phyloP scores from a whole-genome alignment of 2,797 vertebrate species.

The Masticophis lateralis region DNA sequence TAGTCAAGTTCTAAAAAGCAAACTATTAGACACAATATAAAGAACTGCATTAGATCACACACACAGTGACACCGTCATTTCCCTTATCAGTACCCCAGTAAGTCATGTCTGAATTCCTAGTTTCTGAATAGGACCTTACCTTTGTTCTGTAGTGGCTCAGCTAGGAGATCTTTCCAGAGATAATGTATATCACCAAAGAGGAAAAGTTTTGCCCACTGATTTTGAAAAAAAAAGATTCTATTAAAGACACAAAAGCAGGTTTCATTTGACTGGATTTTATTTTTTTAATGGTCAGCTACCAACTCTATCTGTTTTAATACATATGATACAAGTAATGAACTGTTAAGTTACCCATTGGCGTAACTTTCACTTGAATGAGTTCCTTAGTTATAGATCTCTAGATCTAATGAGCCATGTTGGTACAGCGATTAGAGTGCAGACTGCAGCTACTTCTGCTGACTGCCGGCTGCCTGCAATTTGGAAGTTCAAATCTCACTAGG shows the following conservation, averaged over 20 bases:
- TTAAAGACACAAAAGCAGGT: background rate
- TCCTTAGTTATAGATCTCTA: too few relatives aligned
- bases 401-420: too few relatives aligned
- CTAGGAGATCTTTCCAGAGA: background rate
- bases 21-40: background rate
- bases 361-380: background rate
- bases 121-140: background rate
- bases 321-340: background rate
- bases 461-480: too few relatives aligned
- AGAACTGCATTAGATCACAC: background rate
- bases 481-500: too few relatives aligned
- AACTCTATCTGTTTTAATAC: background rate
- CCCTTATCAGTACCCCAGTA: background rate
- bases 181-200: background rate
- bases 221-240: background rate
- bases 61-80: background rate
- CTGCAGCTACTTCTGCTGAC: too few relatives aligned
- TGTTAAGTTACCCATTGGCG: background rate
- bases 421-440: too few relatives aligned
- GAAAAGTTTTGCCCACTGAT: background rate
- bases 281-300: background rate
- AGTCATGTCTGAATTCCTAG: background rate
- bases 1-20: background rate
- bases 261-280: background rate
- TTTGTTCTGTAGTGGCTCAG: background rate